Conservation (phyloP, 2,888 invertebrate genomes). For the Xylocampa areola region DNA sequence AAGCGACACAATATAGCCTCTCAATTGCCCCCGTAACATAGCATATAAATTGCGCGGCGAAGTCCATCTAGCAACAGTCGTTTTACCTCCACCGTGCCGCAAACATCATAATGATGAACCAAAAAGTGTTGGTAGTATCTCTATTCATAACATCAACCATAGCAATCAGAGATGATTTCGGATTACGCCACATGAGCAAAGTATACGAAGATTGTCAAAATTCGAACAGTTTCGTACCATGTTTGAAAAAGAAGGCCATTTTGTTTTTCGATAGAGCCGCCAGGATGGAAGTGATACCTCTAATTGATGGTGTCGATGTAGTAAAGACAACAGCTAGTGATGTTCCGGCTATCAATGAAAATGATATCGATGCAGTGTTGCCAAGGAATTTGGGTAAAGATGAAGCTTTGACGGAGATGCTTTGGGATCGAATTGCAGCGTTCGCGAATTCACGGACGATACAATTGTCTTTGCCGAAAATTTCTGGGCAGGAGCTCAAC, state of each 20-base stretch:
- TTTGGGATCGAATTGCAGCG: slow-evolving; percentile 92
- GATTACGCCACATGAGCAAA: slow-evolving; percentile 91
- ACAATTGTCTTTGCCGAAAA: slow-evolving; percentile 93
- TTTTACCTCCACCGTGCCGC: slow-evolving; percentile 84
- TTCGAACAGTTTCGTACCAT: slow-evolving; percentile 92
- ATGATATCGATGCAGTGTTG: slow-evolving; percentile 92
- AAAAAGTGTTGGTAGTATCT: slow-evolving; percentile 73
- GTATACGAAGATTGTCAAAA: slow-evolving; percentile 94
- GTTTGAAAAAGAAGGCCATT: slow-evolving; percentile 95
- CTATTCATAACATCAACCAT: slow-evolving; percentile 60
- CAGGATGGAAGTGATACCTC: slow-evolving; percentile 91
- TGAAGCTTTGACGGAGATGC: slow-evolving; percentile 91
- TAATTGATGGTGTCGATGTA: slow-evolving; percentile 91
- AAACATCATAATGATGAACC: slow-evolving; percentile 70
- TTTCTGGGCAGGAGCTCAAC: slow-evolving; percentile 92
- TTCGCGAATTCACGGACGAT: slow-evolving; percentile 94
- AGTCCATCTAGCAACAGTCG: slow-evolving; percentile 85
- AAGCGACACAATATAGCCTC: slow-evolving; percentile 33
- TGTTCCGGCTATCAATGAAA: slow-evolving; percentile 89
- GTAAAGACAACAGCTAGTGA: slow-evolving; percentile 88
- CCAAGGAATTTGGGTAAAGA: slow-evolving; percentile 92
- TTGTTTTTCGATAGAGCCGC: slow-evolving; percentile 94
- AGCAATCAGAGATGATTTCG: slow-evolving; percentile 83
- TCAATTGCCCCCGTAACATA: slow-evolving; percentile 53
- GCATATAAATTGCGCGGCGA: slow-evolving; percentile 79